These are phyloP conservation scores for Syngnathus floridae DNA, from an alignment of 2,113 vertebrate genomes.

Conservation along the genomic window DNA sequence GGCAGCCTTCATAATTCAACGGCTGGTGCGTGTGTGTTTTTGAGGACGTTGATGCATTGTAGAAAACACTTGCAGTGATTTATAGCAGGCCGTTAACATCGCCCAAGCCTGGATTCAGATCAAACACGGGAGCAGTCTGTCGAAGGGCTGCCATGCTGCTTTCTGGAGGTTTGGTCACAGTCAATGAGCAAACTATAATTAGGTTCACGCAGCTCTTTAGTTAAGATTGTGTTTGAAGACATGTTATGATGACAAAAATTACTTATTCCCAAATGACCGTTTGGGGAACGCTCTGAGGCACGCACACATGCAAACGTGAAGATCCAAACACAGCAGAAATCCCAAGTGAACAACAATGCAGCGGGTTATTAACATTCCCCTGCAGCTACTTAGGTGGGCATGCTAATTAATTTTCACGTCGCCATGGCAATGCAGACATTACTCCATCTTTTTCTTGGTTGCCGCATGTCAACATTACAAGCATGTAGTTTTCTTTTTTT, in stretches of 20 bases:
- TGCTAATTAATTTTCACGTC: slow-evolving; percentile 39
- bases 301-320: slow-evolving; percentile 6
- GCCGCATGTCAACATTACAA: slow-evolving; percentile 30
- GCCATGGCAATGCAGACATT: slow-evolving; percentile 42
- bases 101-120: background rate
- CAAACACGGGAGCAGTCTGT: background rate
- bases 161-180: background rate
- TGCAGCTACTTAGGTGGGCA: slow-evolving; percentile 20
- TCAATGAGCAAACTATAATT: background rate
- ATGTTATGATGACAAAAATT: slow-evolving; percentile 4
- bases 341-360: slow-evolving; percentile 18
- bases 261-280: background rate
- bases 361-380: slow-evolving; percentile 35
- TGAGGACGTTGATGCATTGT: slow-evolving; percentile 4
- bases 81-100: slow-evolving; percentile 1
- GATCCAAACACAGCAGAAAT: slow-evolving; percentile 11
- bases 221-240: slow-evolving; percentile 3
- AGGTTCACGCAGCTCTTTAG: background rate
- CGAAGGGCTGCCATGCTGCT: background rate
- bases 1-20: slow-evolving; percentile 12
- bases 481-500: slow-evolving; percentile 10
- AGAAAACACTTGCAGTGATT: slow-evolving; percentile 7
- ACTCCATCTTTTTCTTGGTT: slow-evolving; percentile 37
- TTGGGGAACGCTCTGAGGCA: background rate
- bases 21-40: background rate